Evolutionary conservation across 1,140 invertebrate species (phyloP).

Genomic region (Scaptomyza montana): DNA sequence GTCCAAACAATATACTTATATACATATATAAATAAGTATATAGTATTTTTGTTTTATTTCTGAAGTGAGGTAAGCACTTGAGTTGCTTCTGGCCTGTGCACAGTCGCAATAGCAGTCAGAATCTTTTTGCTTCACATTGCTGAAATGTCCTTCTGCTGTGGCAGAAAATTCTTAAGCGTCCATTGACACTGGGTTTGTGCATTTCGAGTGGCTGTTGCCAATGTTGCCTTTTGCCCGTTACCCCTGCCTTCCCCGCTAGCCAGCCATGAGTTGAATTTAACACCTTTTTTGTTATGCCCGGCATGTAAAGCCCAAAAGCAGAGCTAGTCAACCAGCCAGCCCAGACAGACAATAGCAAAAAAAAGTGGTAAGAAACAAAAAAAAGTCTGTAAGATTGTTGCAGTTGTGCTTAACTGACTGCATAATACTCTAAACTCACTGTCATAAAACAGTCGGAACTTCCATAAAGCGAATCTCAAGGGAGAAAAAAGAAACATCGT

Average conservation of each 20-base stretch:
- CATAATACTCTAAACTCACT: background rate
- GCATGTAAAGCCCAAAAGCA: constrained; percentile 79
- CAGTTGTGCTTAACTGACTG: background rate
- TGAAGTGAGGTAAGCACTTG: constrained; percentile 60
- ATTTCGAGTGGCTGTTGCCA: constrained; percentile 49
- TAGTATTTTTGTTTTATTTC: constrained; percentile 11
- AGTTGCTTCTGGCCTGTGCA: constrained; percentile 52
- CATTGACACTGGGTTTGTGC: constrained; percentile 60
- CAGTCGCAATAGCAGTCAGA: background rate
- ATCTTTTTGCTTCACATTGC: constrained; percentile 19
- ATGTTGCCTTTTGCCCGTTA: constrained; percentile 15
- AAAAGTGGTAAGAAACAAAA: background rate
- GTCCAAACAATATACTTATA: constrained; percentile 29
- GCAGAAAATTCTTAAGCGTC: constrained; percentile 71
- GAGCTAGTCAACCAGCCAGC: constrained; percentile 45
- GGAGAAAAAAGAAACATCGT: too few species aligned
- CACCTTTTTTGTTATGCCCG: constrained; percentile 78
- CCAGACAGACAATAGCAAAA: constrained; percentile 57
- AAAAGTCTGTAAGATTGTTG: background rate
- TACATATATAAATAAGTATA: background rate
- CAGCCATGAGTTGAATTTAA: constrained; percentile 77
- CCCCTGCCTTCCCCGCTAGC: background rate
- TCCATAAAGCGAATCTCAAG: too few species aligned
- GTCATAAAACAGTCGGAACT: too few species aligned
- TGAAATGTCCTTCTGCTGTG: constrained; percentile 77